Base-by-base conservation (phyloP, 2,797 vertebrate genomes). In the Sebastes goodei region DNA sequence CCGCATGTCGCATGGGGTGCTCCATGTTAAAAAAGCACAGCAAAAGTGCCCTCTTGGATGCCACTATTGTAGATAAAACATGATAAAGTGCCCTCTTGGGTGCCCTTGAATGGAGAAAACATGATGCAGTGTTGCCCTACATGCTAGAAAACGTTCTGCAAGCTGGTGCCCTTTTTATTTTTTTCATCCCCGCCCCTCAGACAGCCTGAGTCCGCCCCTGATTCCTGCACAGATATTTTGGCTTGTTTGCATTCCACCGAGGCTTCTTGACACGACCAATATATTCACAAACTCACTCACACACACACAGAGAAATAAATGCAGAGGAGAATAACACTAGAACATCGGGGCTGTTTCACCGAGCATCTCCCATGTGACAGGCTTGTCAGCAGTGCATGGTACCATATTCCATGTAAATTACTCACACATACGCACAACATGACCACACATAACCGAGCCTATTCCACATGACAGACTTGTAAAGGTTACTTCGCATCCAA, bases 381-480 rank as follows among this genome's bases (percentile, higher is more conserved):
- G 14, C 63, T 71, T 67, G 65, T 84, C 80, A 77, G n/a, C 12
- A 2, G n/a, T 10, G 57, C 68, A 68, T 46, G 25, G 46, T 52
- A 20, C 30, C 57, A 60, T 60, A 67, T 74, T 79, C 64, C 7
- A 78, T 80, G 57, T 75, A 84, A 84, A 85, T 87, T 64, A 69
- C 32, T 69, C 25, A 74, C 14, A 5, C 78, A 55, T 60, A 82
- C 3, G 8, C 21, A 55, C 65, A 78, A 42, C 38, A 42, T 42
- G 14, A 38, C 67, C 30, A 74, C 33, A 76, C 42, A 69, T 61
- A 74, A 73, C 69, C n/a, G 38, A 70, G 27, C 14, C 49, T 62
- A 55, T 76, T 83, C 52, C 61, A 74, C 46, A 56, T 74, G 77
- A 78, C 70, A 70, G 56, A 70, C 15, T 30, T 55, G 61, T 46